Evolutionary conservation across 1,140 invertebrate genomes (phyloP).

Genomic region (Bombus confusus): DNA sequence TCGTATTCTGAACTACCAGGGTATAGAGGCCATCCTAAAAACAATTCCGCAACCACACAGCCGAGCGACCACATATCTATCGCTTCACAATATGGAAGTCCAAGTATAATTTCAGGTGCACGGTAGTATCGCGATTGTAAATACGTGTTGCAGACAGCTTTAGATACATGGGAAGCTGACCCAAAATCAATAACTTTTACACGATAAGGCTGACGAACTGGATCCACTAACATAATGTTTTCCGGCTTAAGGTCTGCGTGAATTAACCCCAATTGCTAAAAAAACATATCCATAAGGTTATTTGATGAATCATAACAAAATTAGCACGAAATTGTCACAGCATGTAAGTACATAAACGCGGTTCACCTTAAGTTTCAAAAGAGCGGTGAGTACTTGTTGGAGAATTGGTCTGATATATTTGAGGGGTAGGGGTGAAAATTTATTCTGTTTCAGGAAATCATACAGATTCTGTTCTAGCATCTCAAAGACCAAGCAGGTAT

Average conservation of each 20-base stretch:
- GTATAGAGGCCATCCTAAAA: constrained; percentile 99
- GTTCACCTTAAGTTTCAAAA: constrained; percentile 95
- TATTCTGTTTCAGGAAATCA: constrained; percentile 99
- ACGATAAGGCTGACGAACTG: constrained; percentile 97
- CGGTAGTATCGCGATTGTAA: constrained; percentile 99
- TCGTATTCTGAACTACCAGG: constrained; percentile 99
- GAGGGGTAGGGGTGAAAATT: constrained; percentile 98
- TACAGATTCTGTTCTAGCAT: constrained; percentile 99
- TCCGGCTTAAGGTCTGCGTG: constrained; percentile 99
- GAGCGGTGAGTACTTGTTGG: constrained; percentile 98
- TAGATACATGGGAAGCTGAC: constrained; percentile 99
- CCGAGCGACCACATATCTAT: constrained; percentile 99
- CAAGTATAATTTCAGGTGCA: constrained; percentile 99
- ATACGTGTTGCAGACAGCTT: constrained; percentile 99
- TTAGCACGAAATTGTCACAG: not conserved
- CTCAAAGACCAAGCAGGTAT: constrained; percentile 99
- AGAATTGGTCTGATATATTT: constrained; percentile 99
- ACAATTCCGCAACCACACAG: constrained; percentile 99
- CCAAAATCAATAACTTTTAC: constrained; percentile 99
- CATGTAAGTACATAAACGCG: constrained; percentile 31
- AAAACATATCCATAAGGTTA: constrained; percentile 46
- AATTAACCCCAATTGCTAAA: constrained; percentile 97
- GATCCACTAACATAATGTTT: constrained; percentile 99
- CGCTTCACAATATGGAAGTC: constrained; percentile 98
- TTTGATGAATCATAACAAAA: not conserved